Conservation (phyloP, 2,797 vertebrate species). For the Neomorphus geoffroyi region DNA sequence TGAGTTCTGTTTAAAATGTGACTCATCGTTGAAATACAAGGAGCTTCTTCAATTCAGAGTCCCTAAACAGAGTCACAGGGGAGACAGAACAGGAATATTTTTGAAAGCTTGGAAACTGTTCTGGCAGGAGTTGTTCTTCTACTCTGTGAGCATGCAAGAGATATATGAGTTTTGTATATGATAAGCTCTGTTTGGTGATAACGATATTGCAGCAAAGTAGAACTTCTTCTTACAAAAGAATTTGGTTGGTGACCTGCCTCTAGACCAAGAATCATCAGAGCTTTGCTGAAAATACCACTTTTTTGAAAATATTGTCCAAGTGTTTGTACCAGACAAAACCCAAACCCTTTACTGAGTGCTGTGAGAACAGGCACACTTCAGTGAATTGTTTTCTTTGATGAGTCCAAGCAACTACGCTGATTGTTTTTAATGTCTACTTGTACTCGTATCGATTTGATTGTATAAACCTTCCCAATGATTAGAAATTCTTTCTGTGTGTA, state of each 20-base stretch:
- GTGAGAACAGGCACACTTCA: neutral
- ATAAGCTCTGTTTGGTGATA: neutral
- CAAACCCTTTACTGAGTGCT: neutral
- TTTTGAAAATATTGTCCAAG: neutral
- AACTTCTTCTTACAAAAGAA: neutral
- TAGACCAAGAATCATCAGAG: neutral
- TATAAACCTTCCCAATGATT: neutral
- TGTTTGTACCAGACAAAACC: neutral
- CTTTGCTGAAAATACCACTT: neutral
- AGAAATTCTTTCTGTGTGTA: neutral
- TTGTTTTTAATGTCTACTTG: neutral
- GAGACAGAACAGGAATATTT: neutral
- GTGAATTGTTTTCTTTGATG: neutral
- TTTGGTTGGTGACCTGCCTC: neutral
- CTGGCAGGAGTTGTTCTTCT: neutral
- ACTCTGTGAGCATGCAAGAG: neutral
- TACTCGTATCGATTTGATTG: slow-evolving; percentile 2
- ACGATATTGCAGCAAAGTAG: neutral
- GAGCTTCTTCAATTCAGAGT: neutral
- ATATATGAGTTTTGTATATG: neutral
- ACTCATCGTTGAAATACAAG: neutral
- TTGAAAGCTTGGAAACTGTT: neutral
- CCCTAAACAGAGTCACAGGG: neutral
- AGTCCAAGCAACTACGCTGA: neutral
- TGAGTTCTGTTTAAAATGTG: neutral